A percentile compares a stretch with the other conserved stretches of the same genome.
Conservation (phyloP, 2,888 invertebrate genomes). For the Dione vanillae region DNA sequence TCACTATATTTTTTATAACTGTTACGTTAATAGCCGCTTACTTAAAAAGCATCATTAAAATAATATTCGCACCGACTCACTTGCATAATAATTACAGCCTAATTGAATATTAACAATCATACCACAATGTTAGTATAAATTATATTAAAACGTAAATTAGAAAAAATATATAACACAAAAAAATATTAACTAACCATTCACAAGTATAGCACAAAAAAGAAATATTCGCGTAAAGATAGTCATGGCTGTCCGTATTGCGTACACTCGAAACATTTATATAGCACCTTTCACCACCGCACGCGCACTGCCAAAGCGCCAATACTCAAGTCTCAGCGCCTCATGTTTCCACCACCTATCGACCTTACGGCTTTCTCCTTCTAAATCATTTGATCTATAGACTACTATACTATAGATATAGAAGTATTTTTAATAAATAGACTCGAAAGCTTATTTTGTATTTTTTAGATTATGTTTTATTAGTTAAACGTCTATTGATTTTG, state of each 20-base stretch:
- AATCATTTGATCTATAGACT: conserved; percentile 50
- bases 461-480: not conserved
- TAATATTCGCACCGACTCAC: conserved; percentile 54
- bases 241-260: conserved; percentile 64
- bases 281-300: conserved; percentile 79
- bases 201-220: conserved; percentile 72
- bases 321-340: conserved; percentile 45
- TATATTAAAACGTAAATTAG: conserved; percentile 12
- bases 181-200: conserved; percentile 70
- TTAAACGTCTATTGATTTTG: too few relatives aligned
- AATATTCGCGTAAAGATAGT: conserved; percentile 71
- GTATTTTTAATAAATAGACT: too few relatives aligned
- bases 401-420: too few relatives aligned
- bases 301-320: conserved; percentile 65
- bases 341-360: conserved; percentile 55
- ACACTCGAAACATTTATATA: conserved; percentile 67
- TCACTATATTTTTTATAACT: conserved; percentile 69
- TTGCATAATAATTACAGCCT: conserved; percentile 70
- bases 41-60: conserved; percentile 58
- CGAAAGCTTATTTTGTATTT: not conserved
- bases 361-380: conserved; percentile 74
- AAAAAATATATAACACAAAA: conserved; percentile 41
- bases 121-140: conserved; percentile 31
- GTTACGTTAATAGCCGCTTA: conserved; percentile 63
- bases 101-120: conserved; percentile 44